Conservation (phyloP, 2,888 invertebrate genomes). For the Criorhina ranunculi region DNA sequence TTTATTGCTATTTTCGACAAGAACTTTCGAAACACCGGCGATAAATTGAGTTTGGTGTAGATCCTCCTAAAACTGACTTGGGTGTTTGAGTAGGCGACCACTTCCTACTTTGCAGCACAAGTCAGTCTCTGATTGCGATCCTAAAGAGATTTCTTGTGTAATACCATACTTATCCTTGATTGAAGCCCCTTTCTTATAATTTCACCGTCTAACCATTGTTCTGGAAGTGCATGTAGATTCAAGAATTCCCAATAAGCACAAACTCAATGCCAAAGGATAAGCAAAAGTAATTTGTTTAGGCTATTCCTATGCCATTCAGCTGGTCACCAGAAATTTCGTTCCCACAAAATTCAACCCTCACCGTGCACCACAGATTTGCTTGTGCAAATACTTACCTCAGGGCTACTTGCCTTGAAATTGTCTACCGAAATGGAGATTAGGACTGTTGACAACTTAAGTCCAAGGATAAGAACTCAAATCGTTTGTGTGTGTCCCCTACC, state of each 20-base stretch:
- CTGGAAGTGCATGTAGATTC: not conserved
- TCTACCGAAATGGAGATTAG: conserved; percentile 69
- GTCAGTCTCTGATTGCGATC: too few species aligned
- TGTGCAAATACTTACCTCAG: conserved; percentile 11
- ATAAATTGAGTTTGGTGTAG: too few species aligned
- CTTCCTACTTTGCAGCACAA: too few species aligned
- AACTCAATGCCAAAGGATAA: conserved; percentile 16
- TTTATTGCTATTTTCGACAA: too few species aligned
- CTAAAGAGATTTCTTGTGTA: too few species aligned
- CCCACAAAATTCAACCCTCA: not conserved
- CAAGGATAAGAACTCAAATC: conserved; percentile 64
- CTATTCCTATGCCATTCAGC: conserved; percentile 22
- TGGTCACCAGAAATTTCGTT: conserved; percentile 28
- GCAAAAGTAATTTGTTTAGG: conserved; percentile 40
- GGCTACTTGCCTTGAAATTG: conserved; percentile 27
- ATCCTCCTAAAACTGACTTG: too few species aligned
- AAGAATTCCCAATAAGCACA: not conserved
- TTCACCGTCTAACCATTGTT: not conserved
- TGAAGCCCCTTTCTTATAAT: not conserved
- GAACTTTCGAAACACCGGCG: too few species aligned
- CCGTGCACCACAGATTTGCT: conserved; percentile 1
- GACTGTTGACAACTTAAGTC: conserved; percentile 74
- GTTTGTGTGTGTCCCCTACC: conserved; percentile 38
- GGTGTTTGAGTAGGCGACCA: too few species aligned
- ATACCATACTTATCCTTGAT: not conserved